A percentile compares a stretch with the other conserved stretches of the same genome.
Evolutionary conservation across 2,797 vertebrate genomes (phyloP).

Genomic region (Chelon labrosus): DNA sequence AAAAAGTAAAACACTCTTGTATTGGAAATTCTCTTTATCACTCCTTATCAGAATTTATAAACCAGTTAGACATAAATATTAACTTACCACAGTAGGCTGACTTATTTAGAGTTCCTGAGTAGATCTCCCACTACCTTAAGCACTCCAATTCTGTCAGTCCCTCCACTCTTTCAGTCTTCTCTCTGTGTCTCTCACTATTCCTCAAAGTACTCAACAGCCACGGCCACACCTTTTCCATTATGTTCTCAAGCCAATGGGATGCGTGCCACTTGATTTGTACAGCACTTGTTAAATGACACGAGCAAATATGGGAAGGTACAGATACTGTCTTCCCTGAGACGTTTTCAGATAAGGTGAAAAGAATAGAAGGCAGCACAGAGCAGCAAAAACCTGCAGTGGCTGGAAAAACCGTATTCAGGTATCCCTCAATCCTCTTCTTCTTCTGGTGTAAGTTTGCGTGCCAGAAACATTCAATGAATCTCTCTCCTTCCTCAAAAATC

Average conservation of each 20-base stretch:
- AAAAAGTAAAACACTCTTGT: too few species aligned
- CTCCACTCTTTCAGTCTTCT: constrained; percentile 4
- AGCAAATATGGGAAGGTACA: background rate
- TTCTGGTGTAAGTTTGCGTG: too few species aligned
- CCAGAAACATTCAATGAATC: too few species aligned
- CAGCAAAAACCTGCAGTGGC: background rate
- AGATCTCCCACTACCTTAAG: constrained; percentile 34
- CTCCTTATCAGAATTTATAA: too few species aligned
- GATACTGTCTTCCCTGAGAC: background rate
- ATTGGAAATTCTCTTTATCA: too few species aligned
- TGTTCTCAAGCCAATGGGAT: constrained; percentile 10
- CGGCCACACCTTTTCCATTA: constrained; percentile 69
- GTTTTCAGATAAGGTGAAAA: background rate
- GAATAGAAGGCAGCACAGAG: background rate
- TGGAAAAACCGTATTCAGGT: too few species aligned
- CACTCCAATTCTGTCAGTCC: background rate
- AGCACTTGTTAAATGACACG: constrained; percentile 28
- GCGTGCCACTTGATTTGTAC: constrained; percentile 1
- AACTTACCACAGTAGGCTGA: background rate
- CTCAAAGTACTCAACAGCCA: constrained; percentile 60
- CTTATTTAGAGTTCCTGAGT: background rate
- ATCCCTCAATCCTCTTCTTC: too few species aligned
- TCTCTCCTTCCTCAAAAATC: too few species aligned
- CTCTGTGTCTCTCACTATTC: constrained; percentile 14
- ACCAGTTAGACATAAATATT: too few species aligned